Conservation (phyloP, 2,797 vertebrate species). For the Steatocranus sp. region DNA sequence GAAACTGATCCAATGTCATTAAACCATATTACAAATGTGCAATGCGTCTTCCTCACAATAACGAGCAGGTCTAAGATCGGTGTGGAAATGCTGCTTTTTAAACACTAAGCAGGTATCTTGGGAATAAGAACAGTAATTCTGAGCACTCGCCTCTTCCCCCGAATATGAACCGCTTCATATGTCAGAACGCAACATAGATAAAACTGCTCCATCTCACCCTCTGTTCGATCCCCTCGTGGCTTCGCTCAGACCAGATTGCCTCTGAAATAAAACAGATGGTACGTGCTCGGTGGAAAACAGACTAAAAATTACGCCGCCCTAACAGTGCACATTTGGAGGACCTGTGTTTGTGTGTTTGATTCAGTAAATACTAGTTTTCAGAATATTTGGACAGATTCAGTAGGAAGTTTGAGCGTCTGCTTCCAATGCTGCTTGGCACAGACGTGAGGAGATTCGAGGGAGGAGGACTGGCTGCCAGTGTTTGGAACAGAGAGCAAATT, state of each 20-base stretch:
- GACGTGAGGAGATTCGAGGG: neutral
- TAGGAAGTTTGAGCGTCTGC: slow-evolving; percentile 69
- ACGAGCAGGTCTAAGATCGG: neutral
- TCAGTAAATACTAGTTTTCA: slow-evolving; percentile 64
- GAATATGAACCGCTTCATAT: slow-evolving; percentile 65
- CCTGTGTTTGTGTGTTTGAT: slow-evolving; percentile 64
- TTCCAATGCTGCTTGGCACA: slow-evolving; percentile 66
- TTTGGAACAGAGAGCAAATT: slow-evolving; percentile 46
- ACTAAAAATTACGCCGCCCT: slow-evolving; percentile 69
- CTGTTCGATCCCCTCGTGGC: slow-evolving; percentile 67
- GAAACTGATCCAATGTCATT: neutral
- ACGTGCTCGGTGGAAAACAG: slow-evolving; percentile 66
- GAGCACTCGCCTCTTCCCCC: slow-evolving; percentile 39
- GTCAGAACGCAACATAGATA: slow-evolving; percentile 57
- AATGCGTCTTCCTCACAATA: neutral
- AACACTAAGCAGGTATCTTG: slow-evolving; percentile 4
- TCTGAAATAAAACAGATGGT: slow-evolving; percentile 81
- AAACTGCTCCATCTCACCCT: slow-evolving; percentile 64
- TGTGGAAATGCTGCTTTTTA: neutral
- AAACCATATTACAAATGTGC: neutral
- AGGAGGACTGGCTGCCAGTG: slow-evolving; percentile 48
- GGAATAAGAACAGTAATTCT: slow-evolving; percentile 21
- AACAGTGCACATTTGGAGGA: slow-evolving; percentile 59
- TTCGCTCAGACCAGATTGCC: slow-evolving; percentile 74
- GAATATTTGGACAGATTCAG: slow-evolving; percentile 53